Conservation (phyloP, 2,888 invertebrate species). For the Drosophila putrida region DNA sequence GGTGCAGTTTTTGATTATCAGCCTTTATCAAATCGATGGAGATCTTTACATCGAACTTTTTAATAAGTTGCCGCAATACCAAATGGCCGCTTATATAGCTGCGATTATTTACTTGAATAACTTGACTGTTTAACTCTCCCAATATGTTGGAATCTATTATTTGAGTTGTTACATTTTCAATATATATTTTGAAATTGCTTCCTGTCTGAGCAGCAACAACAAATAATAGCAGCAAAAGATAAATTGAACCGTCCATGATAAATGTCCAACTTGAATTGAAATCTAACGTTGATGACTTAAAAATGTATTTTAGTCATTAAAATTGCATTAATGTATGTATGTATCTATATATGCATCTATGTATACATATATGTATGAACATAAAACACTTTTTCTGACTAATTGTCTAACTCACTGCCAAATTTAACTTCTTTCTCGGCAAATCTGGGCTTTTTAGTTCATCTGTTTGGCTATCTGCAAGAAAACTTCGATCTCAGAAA, state of each 20-base stretch:
- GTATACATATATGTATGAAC: too few species aligned
- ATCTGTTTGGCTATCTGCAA: too few species aligned
- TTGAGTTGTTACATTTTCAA: not conserved
- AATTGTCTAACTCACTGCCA: too few species aligned
- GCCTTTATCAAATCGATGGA: not conserved
- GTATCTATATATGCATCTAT: too few species aligned
- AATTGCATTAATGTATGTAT: not conserved
- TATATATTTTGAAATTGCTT: not conserved
- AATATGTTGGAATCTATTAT: not conserved
- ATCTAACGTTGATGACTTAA: not conserved
- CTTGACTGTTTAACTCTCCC: not conserved
- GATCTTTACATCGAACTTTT: not conserved
- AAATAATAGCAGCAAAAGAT: not conserved
- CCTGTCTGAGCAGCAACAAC: not conserved
- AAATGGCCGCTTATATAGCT: conserved; percentile 5
- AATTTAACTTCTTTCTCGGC: too few species aligned
- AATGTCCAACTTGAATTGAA: not conserved
- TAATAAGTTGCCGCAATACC: not conserved
- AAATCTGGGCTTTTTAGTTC: too few species aligned
- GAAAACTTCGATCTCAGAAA: too few species aligned
- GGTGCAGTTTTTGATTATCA: not conserved
- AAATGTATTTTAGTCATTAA: not conserved
- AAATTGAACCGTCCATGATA: not conserved
- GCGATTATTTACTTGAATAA: conserved; percentile 12
- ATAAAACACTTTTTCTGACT: too few species aligned